Evolutionary conservation across 2,888 invertebrate genomes (phyloP), one percentile per base, ranked within the genome.

Genomic region (Elmis aenea): DNA sequence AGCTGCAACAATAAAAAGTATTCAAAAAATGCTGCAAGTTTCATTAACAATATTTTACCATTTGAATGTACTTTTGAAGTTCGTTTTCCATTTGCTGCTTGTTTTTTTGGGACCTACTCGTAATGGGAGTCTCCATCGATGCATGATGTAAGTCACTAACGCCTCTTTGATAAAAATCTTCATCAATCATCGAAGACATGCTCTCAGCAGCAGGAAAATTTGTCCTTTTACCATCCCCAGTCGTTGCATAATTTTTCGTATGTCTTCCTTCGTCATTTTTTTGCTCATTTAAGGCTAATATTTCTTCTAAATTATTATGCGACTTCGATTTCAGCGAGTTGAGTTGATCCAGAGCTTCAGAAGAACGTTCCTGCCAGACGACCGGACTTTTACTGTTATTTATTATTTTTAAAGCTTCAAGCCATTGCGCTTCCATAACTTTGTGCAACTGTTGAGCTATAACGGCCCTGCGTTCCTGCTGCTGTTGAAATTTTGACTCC

Each of bases 391-490:
- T 59, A 5, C 52, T 53, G 11, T 50, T 49, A 30, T 54, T 63
- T 30, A 85, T 75, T 39, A 85, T 83, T 50, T 73, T 75, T 18
- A 87, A 64, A 2, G 86, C 85, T 59, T 87, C 84, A 20, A 80
- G 72, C 86, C 86, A 87, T 60, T 88, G 87, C 5, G 77, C 73
- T 66, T 88, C 83, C 86, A 88, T 86, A 3, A 66, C 58, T 42
- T 72, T 73, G 61, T 87, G 85, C 41, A 89, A 67, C 57, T 85
- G 82, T 37, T 83, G 74, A 1, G 85, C 86, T 25, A 87, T 72
- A 53, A 81, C 77, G 0, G 77, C 75, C 56, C 83, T 80, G 2
- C 71, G 67, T 11, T 69, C 62, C 5, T 71, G 67, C 35, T 73
- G 68, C 2, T 65, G 62, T 28, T 66, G 66, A 15, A 77, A 58